Base-by-base conservation (phyloP, 2,888 invertebrate genomes). In the Xestia xanthographa region DNA sequence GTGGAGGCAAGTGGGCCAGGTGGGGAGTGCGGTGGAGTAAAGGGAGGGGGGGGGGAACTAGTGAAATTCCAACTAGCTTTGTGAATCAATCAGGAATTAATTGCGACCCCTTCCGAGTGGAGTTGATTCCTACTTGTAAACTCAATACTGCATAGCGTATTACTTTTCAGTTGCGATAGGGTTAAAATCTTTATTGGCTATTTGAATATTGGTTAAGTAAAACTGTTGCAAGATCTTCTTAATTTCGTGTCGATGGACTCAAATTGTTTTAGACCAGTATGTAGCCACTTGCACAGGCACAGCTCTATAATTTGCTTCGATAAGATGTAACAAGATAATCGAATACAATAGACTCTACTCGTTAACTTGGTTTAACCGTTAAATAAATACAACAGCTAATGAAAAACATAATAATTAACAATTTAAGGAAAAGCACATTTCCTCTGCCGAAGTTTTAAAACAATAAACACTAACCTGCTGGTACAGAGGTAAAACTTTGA, bases 41-140 rank as follows among this genome's bases (percentile, higher is more conserved):
- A 77, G 77, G 83, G 80, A 72, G 69, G 83, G 83, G 43, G 83
- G 43, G 87, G 87, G 56, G 43, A 88, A 88, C 86, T 86, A 87
- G 86, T 88, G 91, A 89, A 90, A 92, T 92, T 93, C 93, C 94
- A 93, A 92, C 93, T 93, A 94, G 95, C 94, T 94, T 95, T 95
- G 93, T 94, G 93, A 94, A 95, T 95, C 95, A 94, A 95, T 95
- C 95, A 95, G 91, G 93, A 94, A 94, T 94, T 95, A 95, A 95
- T 95, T 95, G 94, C 92, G 91, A 90, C 91, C 92, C 91, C 92
- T 91, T 87, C 86, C 86, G 89, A 92, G 90, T 92, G 84, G 89
- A 92, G 90, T 92, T 90, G 90, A 92, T 90, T 93, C 82, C 87
- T 86, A 86, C 84, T 87, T 83, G 84, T 82, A 68, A 87, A 87